phyloP scores from a whole-genome alignment of 2,888 invertebrate species.

The Cerastis leucographa region DNA sequence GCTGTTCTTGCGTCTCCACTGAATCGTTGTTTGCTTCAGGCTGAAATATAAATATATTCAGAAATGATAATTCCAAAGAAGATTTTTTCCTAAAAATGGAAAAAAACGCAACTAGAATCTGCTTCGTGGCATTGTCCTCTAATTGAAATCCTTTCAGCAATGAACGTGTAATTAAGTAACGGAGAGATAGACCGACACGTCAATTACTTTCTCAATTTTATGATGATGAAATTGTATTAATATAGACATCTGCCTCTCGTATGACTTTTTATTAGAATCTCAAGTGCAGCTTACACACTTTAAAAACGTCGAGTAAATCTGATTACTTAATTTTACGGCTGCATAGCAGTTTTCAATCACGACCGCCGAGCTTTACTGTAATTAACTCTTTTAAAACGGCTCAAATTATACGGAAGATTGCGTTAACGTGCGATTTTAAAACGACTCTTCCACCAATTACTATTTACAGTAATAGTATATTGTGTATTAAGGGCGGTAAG shows the following conservation, averaged over 20 bases:
- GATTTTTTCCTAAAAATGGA: neutral
- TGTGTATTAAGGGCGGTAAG: no score
- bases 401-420: constrained; percentile 32
- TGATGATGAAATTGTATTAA: neutral
- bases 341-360: constrained; percentile 43
- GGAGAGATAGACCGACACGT: neutral
- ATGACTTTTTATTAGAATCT: neutral
- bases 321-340: constrained; percentile 28
- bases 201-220: neutral
- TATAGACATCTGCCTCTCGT: neutral
- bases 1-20: neutral
- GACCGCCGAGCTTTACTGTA: constrained; percentile 35
- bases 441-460: constrained; percentile 16
- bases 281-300: neutral
- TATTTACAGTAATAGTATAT: constrained; percentile 15
- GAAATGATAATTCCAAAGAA: neutral
- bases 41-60: neutral
- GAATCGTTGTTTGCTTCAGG: neutral
- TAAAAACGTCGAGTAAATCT: constrained; percentile 12
- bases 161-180: neutral
- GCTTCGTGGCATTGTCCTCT: neutral
- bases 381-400: constrained; percentile 54
- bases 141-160: neutral
- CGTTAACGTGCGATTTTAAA: constrained; percentile 42
- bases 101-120: neutral